phyloP scores from a whole-genome alignment of 2,797 vertebrate genomes.

The Phalanger gymnotis region DNA sequence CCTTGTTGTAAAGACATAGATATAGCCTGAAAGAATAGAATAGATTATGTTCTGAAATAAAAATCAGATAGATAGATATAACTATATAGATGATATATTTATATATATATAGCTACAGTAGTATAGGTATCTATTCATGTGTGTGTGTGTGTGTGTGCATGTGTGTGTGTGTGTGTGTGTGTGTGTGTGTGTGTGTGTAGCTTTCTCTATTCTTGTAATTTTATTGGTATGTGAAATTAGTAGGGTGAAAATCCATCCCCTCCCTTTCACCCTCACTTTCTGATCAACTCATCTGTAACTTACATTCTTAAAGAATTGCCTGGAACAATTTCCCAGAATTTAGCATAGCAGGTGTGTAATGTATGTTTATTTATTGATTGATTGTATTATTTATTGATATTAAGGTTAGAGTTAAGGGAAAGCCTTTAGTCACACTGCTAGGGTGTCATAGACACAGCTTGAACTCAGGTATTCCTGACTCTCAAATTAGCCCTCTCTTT shows the following conservation, averaged over 20 bases:
- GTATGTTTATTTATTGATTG: not conserved
- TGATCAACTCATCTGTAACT: not conserved
- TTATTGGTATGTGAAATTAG: not conserved
- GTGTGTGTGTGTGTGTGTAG: not conserved
- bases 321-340: not conserved
- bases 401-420: not conserved
- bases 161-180: no score
- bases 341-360: not conserved
- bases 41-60: not conserved
- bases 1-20: not conserved
- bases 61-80: not conserved
- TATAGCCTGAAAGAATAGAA: not conserved
- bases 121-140: not conserved
- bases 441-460: not conserved
- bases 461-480: not conserved
- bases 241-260: not conserved
- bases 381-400: not conserved
- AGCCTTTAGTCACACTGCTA: not conserved
- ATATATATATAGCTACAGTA: not conserved
- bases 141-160: no score
- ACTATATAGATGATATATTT: not conserved
- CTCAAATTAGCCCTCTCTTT: not conserved
- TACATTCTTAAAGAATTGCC: not conserved
- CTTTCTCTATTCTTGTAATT: not conserved
- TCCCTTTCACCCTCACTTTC: not conserved